phyloP scores from a whole-genome alignment of 2,797 vertebrate species.

The Dryobates pubescens region DNA sequence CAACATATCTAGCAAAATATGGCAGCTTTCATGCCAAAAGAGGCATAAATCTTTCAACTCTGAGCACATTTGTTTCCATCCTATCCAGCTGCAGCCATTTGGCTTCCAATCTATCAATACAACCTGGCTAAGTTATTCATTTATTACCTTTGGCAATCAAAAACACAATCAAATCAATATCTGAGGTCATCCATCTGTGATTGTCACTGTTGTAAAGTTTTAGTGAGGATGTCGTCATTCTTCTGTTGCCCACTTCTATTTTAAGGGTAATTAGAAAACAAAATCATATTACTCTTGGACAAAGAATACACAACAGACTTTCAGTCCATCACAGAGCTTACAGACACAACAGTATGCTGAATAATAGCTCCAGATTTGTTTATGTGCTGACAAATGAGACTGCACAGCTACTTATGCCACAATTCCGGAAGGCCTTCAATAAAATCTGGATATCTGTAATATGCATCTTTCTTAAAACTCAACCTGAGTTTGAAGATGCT shows the following conservation, averaged over 20 bases:
- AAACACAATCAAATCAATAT: conserved; percentile 42
- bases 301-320: background rate
- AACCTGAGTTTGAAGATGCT: background rate
- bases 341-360: background rate
- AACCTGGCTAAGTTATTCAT: background rate
- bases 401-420: background rate
- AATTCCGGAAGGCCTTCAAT: background rate
- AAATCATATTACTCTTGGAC: background rate
- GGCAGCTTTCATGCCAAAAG: conserved; percentile 4
- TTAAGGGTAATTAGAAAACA: background rate
- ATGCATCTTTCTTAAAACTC: background rate
- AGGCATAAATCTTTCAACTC: conserved; percentile 5
- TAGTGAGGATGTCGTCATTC: background rate
- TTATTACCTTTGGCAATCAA: conserved; percentile 51
- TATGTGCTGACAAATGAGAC: background rate
- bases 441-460: background rate
- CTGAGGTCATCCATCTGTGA: conserved; percentile 1
- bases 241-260: background rate
- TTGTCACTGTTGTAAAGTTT: background rate
- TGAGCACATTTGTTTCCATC: conserved; percentile 22
- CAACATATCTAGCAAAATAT: background rate
- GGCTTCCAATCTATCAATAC: conserved; percentile 14
- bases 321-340: background rate
- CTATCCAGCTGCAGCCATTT: conserved; percentile 17
- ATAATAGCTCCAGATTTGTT: background rate